A percentile compares a stretch with the other conserved stretches of the same genome.
Conservation (phyloP, 1,140 invertebrate genomes). For the Nasonia vitripennis region DNA sequence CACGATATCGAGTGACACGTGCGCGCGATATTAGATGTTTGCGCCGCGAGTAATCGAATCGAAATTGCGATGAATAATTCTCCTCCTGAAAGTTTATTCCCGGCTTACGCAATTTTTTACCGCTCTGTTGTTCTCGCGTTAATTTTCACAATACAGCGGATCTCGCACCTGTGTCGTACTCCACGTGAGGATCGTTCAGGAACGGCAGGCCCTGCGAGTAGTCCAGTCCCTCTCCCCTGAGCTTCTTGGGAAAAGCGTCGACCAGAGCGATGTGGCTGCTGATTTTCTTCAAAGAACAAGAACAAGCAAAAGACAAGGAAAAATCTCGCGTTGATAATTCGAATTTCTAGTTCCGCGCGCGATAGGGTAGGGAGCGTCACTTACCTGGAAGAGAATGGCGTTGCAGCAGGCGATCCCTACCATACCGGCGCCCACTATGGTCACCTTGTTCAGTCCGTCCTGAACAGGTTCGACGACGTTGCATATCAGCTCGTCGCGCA, state of each 20-base stretch:
- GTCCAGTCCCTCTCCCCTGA: slow-evolving; percentile 79
- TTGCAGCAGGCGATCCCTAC: slow-evolving; percentile 79
- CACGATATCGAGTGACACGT: not conserved
- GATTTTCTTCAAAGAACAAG: slow-evolving; percentile 67
- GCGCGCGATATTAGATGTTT: not conserved
- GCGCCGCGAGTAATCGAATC: no score
- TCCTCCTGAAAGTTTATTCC: not conserved
- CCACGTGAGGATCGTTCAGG: slow-evolving; percentile 73
- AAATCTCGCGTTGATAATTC: not conserved
- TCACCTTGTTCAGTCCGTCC: slow-evolving; percentile 74
- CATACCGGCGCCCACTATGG: slow-evolving; percentile 79
- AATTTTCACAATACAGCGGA: not conserved
- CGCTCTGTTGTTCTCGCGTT: no score
- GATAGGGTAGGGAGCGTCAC: not conserved
- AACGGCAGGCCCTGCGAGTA: slow-evolving; percentile 76
- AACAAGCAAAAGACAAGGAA: not conserved
- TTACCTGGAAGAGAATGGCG: slow-evolving; percentile 77
- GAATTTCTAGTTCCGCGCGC: not conserved
- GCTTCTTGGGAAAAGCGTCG: slow-evolving; percentile 77
- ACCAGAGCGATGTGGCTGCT: slow-evolving; percentile 77
- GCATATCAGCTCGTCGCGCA: slow-evolving; percentile 66
- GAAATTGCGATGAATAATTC: not conserved
- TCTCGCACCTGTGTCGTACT: slow-evolving; percentile 74
- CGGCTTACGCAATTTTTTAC: no score
- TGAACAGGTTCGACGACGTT: slow-evolving; percentile 60